Conservation (phyloP, 2,113 vertebrate species). For the Azemiops feae region DNA sequence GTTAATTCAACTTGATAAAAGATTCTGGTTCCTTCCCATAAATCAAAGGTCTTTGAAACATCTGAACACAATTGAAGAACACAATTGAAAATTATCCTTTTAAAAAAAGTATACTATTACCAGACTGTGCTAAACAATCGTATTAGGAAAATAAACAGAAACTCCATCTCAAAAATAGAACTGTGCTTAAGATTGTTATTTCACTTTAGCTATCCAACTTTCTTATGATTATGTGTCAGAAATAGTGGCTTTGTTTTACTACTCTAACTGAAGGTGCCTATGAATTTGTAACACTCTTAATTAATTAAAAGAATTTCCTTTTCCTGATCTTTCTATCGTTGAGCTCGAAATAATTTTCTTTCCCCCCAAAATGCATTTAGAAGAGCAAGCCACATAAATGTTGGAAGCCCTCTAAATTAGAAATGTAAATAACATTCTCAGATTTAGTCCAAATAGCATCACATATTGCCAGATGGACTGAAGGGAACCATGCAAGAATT, state of each 20-base stretch:
- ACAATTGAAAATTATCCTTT: background rate
- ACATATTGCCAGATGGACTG: slow-evolving; percentile 6
- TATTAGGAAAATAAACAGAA: background rate
- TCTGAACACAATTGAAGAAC: background rate
- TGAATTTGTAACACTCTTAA: background rate
- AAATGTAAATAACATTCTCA: slow-evolving; percentile 26
- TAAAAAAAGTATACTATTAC: background rate
- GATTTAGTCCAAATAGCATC: slow-evolving; percentile 25
- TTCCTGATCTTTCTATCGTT: background rate
- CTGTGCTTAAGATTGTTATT: background rate
- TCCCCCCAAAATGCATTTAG: slow-evolving; percentile 5
- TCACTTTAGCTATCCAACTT: background rate
- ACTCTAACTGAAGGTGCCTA: background rate
- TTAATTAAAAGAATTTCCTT: slow-evolving; percentile 10
- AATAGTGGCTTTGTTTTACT: slow-evolving; percentile 9
- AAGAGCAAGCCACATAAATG: background rate
- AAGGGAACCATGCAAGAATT: background rate
- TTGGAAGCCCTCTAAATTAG: slow-evolving; percentile 32
- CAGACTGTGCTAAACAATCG: background rate
- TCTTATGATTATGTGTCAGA: background rate
- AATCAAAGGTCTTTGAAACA: background rate
- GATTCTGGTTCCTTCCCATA: background rate
- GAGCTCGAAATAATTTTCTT: slow-evolving; percentile 8
- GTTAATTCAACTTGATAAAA: background rate
- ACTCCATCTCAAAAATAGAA: background rate